phyloP scores from a whole-genome alignment of 1,140 invertebrate genomes.

The Lucilia sericata region DNA sequence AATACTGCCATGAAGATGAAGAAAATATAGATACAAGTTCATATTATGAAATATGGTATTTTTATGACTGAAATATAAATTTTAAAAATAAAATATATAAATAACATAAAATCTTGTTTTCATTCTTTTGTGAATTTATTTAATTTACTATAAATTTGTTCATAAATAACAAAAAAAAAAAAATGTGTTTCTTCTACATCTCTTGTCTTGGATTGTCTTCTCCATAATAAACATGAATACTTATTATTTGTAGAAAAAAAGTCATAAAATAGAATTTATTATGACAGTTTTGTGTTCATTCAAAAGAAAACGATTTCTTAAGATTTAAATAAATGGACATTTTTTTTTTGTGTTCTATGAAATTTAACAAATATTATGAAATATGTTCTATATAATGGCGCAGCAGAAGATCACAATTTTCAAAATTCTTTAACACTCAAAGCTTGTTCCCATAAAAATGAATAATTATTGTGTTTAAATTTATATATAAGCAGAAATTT shows the following conservation, averaged over 20 bases:
- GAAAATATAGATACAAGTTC: neutral
- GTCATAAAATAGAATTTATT: slow-evolving; percentile 25
- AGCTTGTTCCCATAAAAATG: too few species aligned
- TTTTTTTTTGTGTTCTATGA: too few species aligned
- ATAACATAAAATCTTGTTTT: neutral
- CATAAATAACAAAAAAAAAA: slow-evolving; percentile 9
- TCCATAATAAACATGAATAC: neutral
- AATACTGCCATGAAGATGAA: neutral
- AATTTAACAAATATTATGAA: too few species aligned
- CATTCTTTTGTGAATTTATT: slow-evolving; percentile 14
- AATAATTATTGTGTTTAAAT: too few species aligned
- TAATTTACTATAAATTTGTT: slow-evolving; percentile 22
- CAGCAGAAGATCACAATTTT: too few species aligned
- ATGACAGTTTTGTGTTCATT: slow-evolving; percentile 14
- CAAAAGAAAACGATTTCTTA: neutral
- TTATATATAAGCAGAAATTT: too few species aligned
- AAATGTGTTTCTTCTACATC: neutral
- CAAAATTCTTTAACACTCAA: too few species aligned
- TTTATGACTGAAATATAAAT: slow-evolving; percentile 19
- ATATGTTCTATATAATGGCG: too few species aligned
- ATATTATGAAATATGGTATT: slow-evolving; percentile 18
- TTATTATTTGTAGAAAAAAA: slow-evolving; percentile 1
- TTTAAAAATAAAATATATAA: neutral
- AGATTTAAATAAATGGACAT: neutral
- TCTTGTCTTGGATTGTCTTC: neutral